phyloP scores from a whole-genome alignment of 2,888 invertebrate species.

The Agrotis exclamationis region DNA sequence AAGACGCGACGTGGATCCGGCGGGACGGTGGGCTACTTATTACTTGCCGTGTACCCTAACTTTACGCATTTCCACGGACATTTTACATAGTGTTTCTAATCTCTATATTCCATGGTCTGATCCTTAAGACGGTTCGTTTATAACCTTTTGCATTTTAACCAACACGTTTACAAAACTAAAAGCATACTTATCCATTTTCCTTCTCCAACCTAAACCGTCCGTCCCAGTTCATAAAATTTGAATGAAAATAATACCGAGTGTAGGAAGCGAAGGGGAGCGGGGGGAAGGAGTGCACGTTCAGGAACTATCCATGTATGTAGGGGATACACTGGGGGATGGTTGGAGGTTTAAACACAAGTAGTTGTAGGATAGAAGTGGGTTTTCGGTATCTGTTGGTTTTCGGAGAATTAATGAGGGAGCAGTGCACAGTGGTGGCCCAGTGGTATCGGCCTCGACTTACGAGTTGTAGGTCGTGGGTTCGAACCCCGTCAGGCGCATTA shows the following conservation, averaged over 20 bases:
- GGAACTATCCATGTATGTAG: conserved; percentile 24
- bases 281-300: conserved; percentile 24
- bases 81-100: no score
- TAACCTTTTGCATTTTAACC: not conserved
- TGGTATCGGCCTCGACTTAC: no score
- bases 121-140: not conserved
- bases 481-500: no score
- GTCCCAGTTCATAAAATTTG: conserved; percentile 34
- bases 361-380: no score
- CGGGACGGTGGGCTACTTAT: no score
- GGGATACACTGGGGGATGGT: conserved; percentile 25
- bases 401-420: not conserved
- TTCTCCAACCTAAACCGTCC: not conserved
- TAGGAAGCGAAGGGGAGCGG: conserved; percentile 15
- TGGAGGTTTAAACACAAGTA: conserved; percentile 2
- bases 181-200: not conserved
- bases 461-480: no score
- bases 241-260: conserved; percentile 50
- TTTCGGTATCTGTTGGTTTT: not conserved
- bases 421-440: no score
- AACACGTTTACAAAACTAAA: conserved; percentile 2
- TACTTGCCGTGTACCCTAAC: no score
- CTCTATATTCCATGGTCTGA: not conserved
- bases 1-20: no score
- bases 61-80: no score